These are phyloP conservation scores for Brachyptera putata DNA, from an alignment of 2,888 invertebrate genomes.

Conservation along the genomic window DNA sequence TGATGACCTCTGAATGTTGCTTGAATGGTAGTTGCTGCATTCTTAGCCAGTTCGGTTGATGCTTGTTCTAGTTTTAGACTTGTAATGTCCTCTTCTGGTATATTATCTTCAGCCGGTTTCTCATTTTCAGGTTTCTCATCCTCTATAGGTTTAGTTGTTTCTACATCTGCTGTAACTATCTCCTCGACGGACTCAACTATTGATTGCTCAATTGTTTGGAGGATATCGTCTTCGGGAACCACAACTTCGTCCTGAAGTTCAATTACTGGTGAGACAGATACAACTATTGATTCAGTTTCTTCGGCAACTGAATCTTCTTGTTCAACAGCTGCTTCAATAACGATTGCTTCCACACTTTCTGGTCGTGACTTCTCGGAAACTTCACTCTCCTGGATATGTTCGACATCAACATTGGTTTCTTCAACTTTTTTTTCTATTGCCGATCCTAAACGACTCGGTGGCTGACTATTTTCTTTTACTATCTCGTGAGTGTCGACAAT, in stretches of 20 bases:
- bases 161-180: neutral
- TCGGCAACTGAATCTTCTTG: neutral
- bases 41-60: neutral
- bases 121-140: neutral
- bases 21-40: slow-evolving; percentile 33
- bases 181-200: neutral
- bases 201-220: neutral
- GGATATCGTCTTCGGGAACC: neutral
- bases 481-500: neutral
- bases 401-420: neutral
- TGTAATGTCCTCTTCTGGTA: neutral
- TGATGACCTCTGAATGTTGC: slow-evolving; percentile 33
- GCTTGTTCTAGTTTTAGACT: neutral
- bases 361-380: neutral
- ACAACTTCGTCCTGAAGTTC: neutral
- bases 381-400: neutral
- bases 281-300: neutral
- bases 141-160: neutral
- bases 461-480: neutral
- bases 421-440: neutral
- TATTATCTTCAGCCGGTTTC: neutral
- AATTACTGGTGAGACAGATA: neutral
- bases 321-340: neutral
- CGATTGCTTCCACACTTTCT: neutral
- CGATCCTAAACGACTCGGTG: neutral